These are phyloP conservation scores for Odontamblyopus rebecca DNA, from an alignment of 2,797 vertebrate genomes.

Conservation along the genomic window DNA sequence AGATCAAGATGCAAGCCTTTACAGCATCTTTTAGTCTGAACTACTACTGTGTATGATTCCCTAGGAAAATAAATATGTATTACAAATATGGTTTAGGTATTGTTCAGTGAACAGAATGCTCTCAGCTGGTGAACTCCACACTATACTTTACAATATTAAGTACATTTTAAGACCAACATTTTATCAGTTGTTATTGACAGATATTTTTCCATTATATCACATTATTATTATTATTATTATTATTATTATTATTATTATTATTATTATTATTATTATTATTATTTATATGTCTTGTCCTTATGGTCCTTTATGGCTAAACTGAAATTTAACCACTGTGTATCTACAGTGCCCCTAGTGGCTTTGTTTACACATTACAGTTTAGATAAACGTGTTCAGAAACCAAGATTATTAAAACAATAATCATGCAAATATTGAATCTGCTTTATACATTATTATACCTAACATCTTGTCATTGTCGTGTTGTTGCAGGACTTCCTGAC, in stretches of 20 bases:
- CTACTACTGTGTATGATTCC: background rate
- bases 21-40: background rate
- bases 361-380: background rate
- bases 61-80: background rate
- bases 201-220: background rate
- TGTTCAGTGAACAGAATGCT: background rate
- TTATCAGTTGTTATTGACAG: background rate
- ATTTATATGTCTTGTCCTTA: background rate
- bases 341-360: background rate
- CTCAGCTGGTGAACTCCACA: background rate
- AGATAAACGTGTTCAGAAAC: background rate
- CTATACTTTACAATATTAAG: too few species aligned
- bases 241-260: background rate
- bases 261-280: background rate
- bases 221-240: background rate
- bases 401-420: background rate
- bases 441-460: background rate
- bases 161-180: background rate
- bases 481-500: slow-evolving; percentile 92
- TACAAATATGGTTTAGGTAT: background rate
- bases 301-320: too few species aligned
- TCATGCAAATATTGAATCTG: background rate
- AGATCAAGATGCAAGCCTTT: background rate
- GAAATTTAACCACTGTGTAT: too few species aligned
- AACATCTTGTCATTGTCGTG: background rate